Percentiles rank a stretch among this genome's conserved stretches.
These are phyloP conservation scores for Tokudaia muenninki DNA, from an alignment of 2,797 vertebrate species.

Conservation along the genomic window DNA sequence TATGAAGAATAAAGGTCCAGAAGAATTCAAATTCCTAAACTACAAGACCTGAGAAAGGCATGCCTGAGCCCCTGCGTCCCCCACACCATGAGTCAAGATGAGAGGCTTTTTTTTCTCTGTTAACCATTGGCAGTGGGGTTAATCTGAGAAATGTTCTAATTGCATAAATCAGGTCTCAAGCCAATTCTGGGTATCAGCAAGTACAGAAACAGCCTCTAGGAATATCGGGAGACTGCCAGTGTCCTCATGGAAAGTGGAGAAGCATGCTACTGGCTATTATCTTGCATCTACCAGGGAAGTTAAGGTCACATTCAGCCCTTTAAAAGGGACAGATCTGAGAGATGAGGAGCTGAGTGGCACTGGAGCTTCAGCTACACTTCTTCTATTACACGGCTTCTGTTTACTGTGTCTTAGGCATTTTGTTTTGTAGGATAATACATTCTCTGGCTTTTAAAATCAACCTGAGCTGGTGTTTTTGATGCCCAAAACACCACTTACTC, in stretches of 20 bases:
- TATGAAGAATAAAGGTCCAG: background rate
- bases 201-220: background rate
- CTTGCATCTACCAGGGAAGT: background rate
- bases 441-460: background rate
- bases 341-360: background rate
- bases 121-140: background rate
- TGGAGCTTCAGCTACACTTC: too few relatives aligned
- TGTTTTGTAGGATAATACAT: background rate
- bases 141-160: background rate
- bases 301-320: background rate
- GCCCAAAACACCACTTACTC: background rate
- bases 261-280: background rate
- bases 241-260: background rate
- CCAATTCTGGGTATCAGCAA: background rate
- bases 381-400: background rate
- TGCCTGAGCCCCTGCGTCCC: too few relatives aligned
- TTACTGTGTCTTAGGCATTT: background rate
- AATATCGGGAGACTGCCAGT: background rate
- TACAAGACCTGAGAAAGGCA: background rate
- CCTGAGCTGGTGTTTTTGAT: background rate
- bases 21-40: slow-evolving; percentile 38
- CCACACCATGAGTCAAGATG: background rate
- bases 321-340: background rate
- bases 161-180: background rate
- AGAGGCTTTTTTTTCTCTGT: background rate